Base-by-base conservation (phyloP, 2,797 vertebrate species). In the Cryptoblepharus egeriae region DNA sequence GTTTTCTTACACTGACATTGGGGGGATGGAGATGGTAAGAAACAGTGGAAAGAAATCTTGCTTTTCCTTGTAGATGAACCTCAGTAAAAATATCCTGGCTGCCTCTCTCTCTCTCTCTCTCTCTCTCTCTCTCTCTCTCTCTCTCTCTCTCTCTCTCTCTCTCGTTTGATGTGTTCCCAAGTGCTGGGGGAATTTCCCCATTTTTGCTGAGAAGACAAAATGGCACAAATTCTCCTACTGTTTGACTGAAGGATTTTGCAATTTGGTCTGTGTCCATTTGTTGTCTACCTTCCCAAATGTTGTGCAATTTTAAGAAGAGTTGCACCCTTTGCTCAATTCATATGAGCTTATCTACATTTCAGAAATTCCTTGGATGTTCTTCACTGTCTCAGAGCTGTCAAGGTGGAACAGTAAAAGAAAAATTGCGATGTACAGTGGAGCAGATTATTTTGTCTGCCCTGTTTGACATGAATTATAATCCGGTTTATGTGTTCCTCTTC, bases 391-490 rank as follows among this genome's bases (percentile, higher is more conserved):
- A 81, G 13, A 80, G 68, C 5, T 11, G 73, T 85, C 84, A 82
- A 84, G 87, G 55, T 77, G 76, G 89, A 89, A 87, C 85, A 81
- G 78, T 89, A 87, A 58, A 83, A 81, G 87, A 49, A 42, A 42
- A 42, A 42, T 69, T 84, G 87, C 82, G 88, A 90, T 35, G 90
- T 81, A 88, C 39, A 42, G 39, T 42, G 9, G 65, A 83, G 64
- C 55, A 73, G 35, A 81, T 89, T 88, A 88, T 89, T 88, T 91
- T 89, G 83, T 83, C 90, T 79, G 86, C 45, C 64, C 86, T 80
- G 58, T 82, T 79, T 85, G 85, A 91, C 87, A 89, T 37, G 75
- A 90, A 37, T 88, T 88, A 83, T 91, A 90, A 90, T 88, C 88
- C 74, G 68, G 77, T 39, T 3, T 3, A 74, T 89, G 86, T 87